A percentile compares a stretch with the other conserved stretches of the same genome.
phyloP scores from a whole-genome alignment of 2,113 vertebrate species.

The Cinclus cinclus region DNA sequence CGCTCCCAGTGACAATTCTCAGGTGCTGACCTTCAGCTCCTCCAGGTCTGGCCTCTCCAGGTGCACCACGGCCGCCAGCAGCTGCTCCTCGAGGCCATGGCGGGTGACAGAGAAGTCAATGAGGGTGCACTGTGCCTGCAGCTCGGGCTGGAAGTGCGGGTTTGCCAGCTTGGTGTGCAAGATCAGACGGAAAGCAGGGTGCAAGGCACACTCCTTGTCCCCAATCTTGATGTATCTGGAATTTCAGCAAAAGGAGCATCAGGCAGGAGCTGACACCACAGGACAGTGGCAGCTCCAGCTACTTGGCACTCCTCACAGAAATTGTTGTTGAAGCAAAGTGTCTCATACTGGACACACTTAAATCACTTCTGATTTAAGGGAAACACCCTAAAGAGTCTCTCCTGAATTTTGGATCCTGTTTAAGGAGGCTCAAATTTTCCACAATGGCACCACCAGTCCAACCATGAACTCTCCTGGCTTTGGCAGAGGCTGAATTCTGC shows the following conservation, averaged over 20 bases:
- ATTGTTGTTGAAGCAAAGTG: neutral
- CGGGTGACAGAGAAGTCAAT: conserved; percentile 93
- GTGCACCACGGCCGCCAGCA: conserved; percentile 88
- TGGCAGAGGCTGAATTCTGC: neutral
- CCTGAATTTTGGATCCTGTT: neutral
- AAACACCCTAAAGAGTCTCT: neutral
- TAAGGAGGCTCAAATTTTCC: neutral
- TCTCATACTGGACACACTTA: neutral
- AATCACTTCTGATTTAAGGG: neutral
- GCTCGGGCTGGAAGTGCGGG: conserved; percentile 94
- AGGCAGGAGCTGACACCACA: neutral
- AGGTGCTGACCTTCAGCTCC: conserved; percentile 43
- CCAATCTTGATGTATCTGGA: conserved; percentile 89
- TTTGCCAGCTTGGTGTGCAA: conserved; percentile 94
- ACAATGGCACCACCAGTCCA: neutral
- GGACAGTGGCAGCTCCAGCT: neutral
- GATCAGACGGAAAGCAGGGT: conserved; percentile 87
- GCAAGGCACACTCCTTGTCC: conserved; percentile 94
- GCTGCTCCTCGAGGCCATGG: conserved; percentile 91
- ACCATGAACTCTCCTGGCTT: neutral
- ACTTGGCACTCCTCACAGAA: neutral
- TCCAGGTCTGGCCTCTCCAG: conserved; percentile 93
- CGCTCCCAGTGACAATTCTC: neutral
- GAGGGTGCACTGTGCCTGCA: conserved; percentile 95
- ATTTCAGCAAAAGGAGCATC: neutral